Percentiles rank a stretch among this genome's conserved stretches.
Conservation (phyloP, 2,113 vertebrate species). For the Coptodon bakossiorum region DNA sequence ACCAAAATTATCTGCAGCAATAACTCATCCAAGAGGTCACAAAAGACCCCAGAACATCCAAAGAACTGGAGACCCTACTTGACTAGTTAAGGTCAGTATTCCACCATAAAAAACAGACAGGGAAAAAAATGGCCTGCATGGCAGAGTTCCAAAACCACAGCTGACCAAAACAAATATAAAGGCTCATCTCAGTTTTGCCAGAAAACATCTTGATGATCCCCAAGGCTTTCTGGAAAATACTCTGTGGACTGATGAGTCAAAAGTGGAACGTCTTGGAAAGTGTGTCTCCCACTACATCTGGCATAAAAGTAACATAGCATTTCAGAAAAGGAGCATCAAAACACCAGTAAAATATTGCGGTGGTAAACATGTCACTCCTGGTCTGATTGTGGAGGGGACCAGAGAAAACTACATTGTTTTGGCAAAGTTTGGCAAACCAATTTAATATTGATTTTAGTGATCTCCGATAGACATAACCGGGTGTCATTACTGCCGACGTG, state of each 20-base stretch:
- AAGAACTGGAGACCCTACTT: not conserved
- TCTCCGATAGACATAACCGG: fast-evolving
- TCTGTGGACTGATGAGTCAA: not conserved
- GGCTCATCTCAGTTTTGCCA: not conserved
- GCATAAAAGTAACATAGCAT: not conserved
- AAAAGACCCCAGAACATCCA: not conserved
- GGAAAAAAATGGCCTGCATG: not conserved
- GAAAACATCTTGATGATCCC: not conserved
- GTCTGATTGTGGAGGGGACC: not conserved
- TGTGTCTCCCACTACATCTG: not conserved
- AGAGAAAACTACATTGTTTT: not conserved
- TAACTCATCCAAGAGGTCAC: not conserved
- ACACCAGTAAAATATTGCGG: not conserved
- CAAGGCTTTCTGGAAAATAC: not conserved
- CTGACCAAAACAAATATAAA: not conserved
- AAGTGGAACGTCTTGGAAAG: not conserved
- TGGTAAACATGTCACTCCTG: not conserved
- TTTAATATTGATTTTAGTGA: not conserved
- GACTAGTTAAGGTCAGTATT: not conserved
- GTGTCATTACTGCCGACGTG: no score
- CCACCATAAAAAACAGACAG: not conserved
- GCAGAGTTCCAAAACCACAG: not conserved
- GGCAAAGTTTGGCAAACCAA: not conserved
- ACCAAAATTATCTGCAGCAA: not conserved
- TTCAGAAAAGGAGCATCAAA: not conserved